Base-by-base conservation (phyloP, 2,113 vertebrate species). In the Cynopterus brachyotis region DNA sequence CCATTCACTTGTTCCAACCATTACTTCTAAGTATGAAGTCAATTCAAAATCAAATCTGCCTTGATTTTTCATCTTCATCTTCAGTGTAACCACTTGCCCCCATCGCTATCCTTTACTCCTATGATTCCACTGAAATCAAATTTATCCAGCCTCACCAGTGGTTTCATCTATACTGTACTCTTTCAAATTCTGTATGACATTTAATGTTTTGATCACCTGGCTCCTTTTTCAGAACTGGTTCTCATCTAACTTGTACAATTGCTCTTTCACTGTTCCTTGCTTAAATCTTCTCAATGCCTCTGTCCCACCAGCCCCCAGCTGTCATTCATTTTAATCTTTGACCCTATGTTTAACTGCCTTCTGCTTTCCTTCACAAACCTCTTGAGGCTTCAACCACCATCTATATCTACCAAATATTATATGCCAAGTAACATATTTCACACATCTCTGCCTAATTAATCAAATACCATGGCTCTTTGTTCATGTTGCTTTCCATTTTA, bases 241-340 rank as follows among this genome's bases (percentile, higher is more conserved):
- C 8, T 90, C 85, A n/a, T 53, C 47, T 83, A 86, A 75, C 1
- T 1, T 92, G 47, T 80, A 28, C 24, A 91, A 69, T 42, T 85
- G 19, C 24, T 73, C n/a, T 45, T 82, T 86, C 6, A 81, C 22
- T 73, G 6, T 59, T 86, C 6, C 13, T 96, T 81, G 37, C 45
- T 81, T 69, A 78, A 81, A 57, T 35, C 3, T 95, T 88, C 60
- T 55, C 81, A 32, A 84, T 8, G 5, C 35, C 9, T 40, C 28
- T 66, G 19, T 59, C 59, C 22, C 35, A 19, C 1, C 4, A 45
- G 11, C 2, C 7, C 4, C 6, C 22, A 80, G 40, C 40, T 94
- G 1, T 92, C 84, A 76, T 9, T 92, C 50, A 92, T 87, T 95
- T 95, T 45, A 94, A 45, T 69, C 66, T 90, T 89, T 91, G 76